Conservation (phyloP, 1,140 invertebrate genomes). For the Zaprionus inermis region DNA sequence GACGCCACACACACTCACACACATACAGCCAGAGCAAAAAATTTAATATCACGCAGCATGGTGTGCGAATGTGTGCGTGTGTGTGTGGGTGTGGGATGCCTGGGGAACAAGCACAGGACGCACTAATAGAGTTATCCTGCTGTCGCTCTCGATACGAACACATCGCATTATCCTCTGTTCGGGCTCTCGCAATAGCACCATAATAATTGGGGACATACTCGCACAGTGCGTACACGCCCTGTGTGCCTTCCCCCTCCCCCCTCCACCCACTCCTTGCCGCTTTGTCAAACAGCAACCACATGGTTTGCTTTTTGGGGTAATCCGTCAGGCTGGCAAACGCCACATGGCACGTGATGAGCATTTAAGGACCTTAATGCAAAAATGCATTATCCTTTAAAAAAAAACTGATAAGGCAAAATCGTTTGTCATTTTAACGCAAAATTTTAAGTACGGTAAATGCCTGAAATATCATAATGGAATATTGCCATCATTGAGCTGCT, state of each 20-base stretch:
- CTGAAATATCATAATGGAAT: not conserved
- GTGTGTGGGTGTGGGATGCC: conserved; percentile 26
- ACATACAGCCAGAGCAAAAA: conserved; percentile 43
- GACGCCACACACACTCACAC: conserved; percentile 20
- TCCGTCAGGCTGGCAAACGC: conserved; percentile 46
- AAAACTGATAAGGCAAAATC: not conserved
- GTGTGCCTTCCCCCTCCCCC: not conserved
- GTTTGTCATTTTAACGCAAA: not conserved
- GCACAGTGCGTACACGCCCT: not conserved
- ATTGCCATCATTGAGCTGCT: not conserved
- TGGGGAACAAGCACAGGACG: conserved; percentile 34
- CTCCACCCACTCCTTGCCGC: not conserved
- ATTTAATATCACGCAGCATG: conserved; percentile 65
- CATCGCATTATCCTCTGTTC: conserved; percentile 68
- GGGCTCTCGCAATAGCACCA: conserved; percentile 41
- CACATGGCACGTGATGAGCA: conserved; percentile 35
- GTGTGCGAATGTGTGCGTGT: conserved; percentile 16
- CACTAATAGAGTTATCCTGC: conserved; percentile 68
- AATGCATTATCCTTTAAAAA: conserved; percentile 45
- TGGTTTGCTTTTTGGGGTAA: conserved; percentile 29
- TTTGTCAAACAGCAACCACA: conserved; percentile 12
- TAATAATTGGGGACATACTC: conserved; percentile 56
- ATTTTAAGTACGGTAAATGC: not conserved
- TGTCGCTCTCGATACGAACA: conserved; percentile 63
- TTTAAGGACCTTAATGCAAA: conserved; percentile 55